Percentiles rank a stretch among this genome's conserved stretches.
Evolutionary conservation across 2,888 invertebrate genomes (phyloP).

Genomic region (Agriotes lineatus): DNA sequence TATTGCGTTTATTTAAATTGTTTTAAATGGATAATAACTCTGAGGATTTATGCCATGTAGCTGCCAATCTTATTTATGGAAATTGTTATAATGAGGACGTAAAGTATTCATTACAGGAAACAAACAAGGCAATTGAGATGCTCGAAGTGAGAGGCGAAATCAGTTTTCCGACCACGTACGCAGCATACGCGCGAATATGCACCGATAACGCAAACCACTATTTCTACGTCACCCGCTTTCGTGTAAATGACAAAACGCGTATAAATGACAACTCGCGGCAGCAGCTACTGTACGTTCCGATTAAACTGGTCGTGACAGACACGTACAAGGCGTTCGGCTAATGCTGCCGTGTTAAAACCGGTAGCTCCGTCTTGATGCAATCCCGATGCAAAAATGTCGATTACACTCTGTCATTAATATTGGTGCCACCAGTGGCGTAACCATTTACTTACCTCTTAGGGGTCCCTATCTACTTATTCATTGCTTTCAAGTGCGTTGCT

Average conservation of each 20-base stretch:
- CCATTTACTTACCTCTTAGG: no score
- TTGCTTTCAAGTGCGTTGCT: no score
- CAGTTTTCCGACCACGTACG: neutral
- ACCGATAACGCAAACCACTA: neutral
- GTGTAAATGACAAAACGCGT: slow-evolving; percentile 7
- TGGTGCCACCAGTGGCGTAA: no score
- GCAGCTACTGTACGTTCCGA: slow-evolving; percentile 1
- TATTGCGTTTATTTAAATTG: no score
- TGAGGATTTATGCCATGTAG: no score
- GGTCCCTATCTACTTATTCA: no score
- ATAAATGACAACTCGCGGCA: slow-evolving; percentile 2
- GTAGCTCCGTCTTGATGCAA: neutral
- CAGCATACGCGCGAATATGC: neutral
- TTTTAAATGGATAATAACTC: no score
- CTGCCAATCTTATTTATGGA: no score
- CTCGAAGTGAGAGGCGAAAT: neutral
- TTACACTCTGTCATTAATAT: no score
- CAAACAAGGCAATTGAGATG: neutral
- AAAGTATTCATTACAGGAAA: neutral
- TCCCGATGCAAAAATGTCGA: no score
- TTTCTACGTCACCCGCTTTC: neutral
- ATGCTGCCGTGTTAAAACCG: slow-evolving; percentile 5
- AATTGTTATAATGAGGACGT: neutral
- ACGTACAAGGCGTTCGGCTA: slow-evolving; percentile 5
- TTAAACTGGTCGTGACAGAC: slow-evolving; percentile 10